Evolutionary conservation across 2,888 invertebrate species (phyloP), one percentile per base, ranked within the genome.

Genomic region (Pimpla rufipes): DNA sequence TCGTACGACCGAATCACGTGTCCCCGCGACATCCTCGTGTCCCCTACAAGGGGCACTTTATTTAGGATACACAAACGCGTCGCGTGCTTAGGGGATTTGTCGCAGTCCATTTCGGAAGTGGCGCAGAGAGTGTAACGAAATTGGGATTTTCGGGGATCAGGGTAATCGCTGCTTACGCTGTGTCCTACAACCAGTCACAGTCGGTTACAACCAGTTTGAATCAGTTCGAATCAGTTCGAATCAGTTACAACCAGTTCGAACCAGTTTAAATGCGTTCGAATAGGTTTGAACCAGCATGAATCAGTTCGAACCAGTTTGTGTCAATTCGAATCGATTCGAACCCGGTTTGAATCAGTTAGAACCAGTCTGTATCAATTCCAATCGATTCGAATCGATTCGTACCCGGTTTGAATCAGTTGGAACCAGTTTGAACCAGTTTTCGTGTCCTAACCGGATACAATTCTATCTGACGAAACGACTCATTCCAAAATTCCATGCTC

Each of bases 1-100:
- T 55, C 55, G 55, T 47, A 67, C 23, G 55, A 21, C 23, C 21
- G 21, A 23, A 57, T 71, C n/a, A 55, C 42, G 40, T 68, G 50
- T 35, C 16, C 67, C 4, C 13, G 11, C 42, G 18, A 21, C 42
- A 45, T 66, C 42, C 21, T 37, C 50, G 40, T 29, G 3, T 5
- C 10, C 52, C 52, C 23, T 55, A 4, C 13, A 55, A 40, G 37
- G 18, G 35, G 52, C 21, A 23, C 23, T 70, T 70, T 52, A 52
- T 70, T 52, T 40, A 18, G 70, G 37, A 55, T 21, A 70, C 21
- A 11, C 13, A 21, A 55, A 52, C 18, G 18, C 29, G n/a, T 18
- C 11, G 21, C 40, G n/a, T 45, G 35, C 50, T 18, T 21, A 21
- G 21, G 37, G 35, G 35, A 68, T 70, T 70, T 70, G 52, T 23